Conservation (phyloP, 2,888 invertebrate species). For the Danaus chrysippus region DNA sequence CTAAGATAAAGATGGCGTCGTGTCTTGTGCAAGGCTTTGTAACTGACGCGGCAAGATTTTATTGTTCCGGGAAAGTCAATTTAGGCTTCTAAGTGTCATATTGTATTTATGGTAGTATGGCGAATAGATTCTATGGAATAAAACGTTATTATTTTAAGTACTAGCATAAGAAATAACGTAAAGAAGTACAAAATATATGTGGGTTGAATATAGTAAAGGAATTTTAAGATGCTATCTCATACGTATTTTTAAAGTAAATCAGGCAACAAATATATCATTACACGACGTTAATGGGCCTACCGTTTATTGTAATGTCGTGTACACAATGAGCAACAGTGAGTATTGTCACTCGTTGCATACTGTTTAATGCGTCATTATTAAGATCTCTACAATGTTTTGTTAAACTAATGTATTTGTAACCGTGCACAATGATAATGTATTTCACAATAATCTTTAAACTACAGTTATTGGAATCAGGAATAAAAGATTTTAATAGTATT, state of each 20-base stretch:
- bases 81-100: not conserved
- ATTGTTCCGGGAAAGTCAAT: slow-evolving; percentile 15
- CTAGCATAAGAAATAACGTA: not conserved
- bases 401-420: too few species aligned
- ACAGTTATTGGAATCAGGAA: too few species aligned
- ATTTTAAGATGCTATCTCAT: not conserved
- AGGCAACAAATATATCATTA: not conserved
- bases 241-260: not conserved
- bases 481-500: too few species aligned
- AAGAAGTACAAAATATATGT: not conserved
- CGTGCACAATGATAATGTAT: too few species aligned
- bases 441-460: too few species aligned
- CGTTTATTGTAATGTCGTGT: slow-evolving; percentile 17
- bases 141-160: too few species aligned
- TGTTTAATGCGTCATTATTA: not conserved
- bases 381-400: not conserved
- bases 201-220: not conserved
- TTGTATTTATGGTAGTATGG: not conserved
- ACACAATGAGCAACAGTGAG: not conserved
- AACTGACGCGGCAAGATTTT: slow-evolving; percentile 13
- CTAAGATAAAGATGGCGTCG: not conserved
- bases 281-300: slow-evolving; percentile 23
- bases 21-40: slow-evolving; percentile 14
- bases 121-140: not conserved
- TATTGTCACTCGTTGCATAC: slow-evolving; percentile 5